phyloP scores from a whole-genome alignment of 1,140 invertebrate genomes.

The Mizuhopecten yessoensis region DNA sequence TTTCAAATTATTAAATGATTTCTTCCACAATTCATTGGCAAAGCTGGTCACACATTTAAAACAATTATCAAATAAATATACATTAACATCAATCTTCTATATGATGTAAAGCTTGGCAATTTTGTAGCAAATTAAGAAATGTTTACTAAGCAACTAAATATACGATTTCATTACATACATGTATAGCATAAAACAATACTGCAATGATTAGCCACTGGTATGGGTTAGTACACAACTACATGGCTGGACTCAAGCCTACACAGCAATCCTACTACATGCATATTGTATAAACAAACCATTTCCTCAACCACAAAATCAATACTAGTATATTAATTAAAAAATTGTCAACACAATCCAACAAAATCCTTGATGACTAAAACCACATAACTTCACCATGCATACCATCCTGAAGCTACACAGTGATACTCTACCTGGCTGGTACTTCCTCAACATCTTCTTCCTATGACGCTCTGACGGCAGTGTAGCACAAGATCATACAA shows the following conservation, averaged over 20 bases:
- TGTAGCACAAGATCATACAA: background rate
- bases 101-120: background rate
- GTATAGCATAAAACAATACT: background rate
- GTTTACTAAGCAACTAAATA: background rate
- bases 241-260: background rate
- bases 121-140: background rate
- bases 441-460: slow-evolving; percentile 34
- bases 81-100: too few relatives aligned
- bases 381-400: background rate
- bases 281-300: background rate
- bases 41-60: too few relatives aligned
- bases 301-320: background rate
- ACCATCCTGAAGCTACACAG: background rate
- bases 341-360: background rate
- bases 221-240: background rate
- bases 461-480: background rate
- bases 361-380: background rate
- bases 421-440: background rate
- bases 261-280: background rate
- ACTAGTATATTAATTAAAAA: slow-evolving; percentile 11
- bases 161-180: background rate
- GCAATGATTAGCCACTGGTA: background rate
- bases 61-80: too few relatives aligned
- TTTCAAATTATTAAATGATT: too few relatives aligned
- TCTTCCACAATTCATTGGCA: too few relatives aligned